Percentiles rank a stretch among this genome's conserved stretches.
phyloP scores from a whole-genome alignment of 2,888 invertebrate species.

The Pomacea canaliculata region DNA sequence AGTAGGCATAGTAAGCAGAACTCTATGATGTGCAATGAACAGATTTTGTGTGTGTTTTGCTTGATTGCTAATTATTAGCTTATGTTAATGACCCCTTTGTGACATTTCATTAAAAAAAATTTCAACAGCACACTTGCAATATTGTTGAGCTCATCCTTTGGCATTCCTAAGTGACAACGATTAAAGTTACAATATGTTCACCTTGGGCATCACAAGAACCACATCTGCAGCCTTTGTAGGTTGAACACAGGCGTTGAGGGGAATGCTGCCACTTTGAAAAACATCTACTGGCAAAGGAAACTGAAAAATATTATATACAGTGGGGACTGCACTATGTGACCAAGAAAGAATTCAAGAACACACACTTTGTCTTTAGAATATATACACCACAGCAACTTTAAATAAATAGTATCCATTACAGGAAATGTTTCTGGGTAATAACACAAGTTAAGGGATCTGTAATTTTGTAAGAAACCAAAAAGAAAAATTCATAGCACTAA shows the following conservation, averaged over 20 bases:
- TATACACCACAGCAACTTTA: too few species aligned
- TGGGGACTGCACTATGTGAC: conserved; percentile 29
- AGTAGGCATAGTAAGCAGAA: background rate
- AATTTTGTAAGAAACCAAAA: too few species aligned
- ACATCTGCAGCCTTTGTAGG: conserved; percentile 79
- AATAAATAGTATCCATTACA: too few species aligned
- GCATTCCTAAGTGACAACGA: too few species aligned
- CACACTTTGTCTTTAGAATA: too few species aligned
- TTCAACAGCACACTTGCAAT: background rate
- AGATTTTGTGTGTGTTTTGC: background rate
- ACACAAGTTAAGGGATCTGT: too few species aligned
- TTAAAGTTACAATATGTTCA: conserved; percentile 41
- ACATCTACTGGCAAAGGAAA: conserved; percentile 79
- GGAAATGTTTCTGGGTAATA: too few species aligned
- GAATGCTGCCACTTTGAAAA: conserved; percentile 79
- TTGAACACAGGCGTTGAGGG: conserved; percentile 77
- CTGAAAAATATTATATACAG: conserved; percentile 74
- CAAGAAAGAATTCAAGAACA: too few species aligned
- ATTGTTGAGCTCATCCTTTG: background rate
- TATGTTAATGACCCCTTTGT: too few species aligned
- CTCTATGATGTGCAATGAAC: background rate
- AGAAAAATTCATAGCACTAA: too few species aligned
- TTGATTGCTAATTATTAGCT: too few species aligned
- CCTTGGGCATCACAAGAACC: conserved; percentile 81
- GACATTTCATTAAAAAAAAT: too few species aligned